Percentiles rank a stretch among this genome's conserved stretches.
Evolutionary conservation across 2,797 vertebrate species (phyloP).

Genomic region (Natrix natrix): DNA sequence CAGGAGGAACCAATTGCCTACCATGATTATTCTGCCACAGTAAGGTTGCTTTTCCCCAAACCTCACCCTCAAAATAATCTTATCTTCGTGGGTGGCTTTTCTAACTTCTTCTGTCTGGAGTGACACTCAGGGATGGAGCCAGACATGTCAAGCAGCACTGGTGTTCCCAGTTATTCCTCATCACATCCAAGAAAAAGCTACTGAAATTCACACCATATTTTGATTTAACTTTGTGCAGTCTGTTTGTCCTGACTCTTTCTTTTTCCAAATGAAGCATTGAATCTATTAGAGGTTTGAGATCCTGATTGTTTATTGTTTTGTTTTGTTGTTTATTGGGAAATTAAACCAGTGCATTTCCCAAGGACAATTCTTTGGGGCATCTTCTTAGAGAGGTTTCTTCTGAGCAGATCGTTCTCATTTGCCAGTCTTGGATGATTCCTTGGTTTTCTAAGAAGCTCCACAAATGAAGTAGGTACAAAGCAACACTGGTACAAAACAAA

Average conservation of each 20-base stretch:
- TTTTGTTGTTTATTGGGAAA: not conserved
- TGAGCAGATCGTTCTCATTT: not conserved
- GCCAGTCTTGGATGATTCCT: not conserved
- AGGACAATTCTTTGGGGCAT: not conserved
- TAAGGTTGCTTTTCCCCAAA: slow-evolving; percentile 25
- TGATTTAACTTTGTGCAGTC: not conserved
- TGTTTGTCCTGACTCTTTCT: slow-evolving; percentile 5
- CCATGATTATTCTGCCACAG: slow-evolving; percentile 51
- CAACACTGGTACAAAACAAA: not conserved
- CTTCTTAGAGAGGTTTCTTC: not conserved
- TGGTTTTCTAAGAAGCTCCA: not conserved
- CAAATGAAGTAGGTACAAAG: not conserved
- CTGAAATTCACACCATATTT: not conserved
- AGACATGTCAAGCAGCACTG: not conserved
- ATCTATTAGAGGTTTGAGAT: not conserved
- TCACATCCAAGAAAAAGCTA: not conserved
- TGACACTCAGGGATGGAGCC: not conserved
- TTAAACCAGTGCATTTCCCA: not conserved
- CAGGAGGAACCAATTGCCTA: slow-evolving; percentile 54
- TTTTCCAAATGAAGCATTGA: slow-evolving; percentile 9
- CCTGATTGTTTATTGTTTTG: not conserved
- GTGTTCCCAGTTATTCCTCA: not conserved
- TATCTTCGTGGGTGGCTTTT: slow-evolving; percentile 20
- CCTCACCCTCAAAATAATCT: slow-evolving; percentile 38
- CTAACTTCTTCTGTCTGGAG: slow-evolving; percentile 27